Percentiles rank a stretch among this genome's conserved stretches.
Conservation (phyloP, 1,140 invertebrate genomes). For the Coenobita brevimanus region DNA sequence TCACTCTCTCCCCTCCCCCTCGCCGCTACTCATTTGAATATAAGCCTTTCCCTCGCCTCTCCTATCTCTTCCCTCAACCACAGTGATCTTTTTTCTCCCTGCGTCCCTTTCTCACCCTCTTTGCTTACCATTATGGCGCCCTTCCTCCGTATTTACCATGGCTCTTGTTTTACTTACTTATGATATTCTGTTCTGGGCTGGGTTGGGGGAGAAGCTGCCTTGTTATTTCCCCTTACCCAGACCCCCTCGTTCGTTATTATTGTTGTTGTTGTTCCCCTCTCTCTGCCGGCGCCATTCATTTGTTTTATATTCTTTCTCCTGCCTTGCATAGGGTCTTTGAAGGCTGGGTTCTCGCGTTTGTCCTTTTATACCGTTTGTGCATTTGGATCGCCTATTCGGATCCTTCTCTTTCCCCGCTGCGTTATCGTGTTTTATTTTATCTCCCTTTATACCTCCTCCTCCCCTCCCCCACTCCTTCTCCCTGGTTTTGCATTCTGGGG, state of each 20-base stretch:
- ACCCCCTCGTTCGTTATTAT: neutral
- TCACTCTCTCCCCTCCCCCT: too few species aligned
- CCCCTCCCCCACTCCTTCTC: neutral
- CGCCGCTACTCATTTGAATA: conserved; percentile 30
- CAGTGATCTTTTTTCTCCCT: conserved; percentile 26
- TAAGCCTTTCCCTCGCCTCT: conserved; percentile 38
- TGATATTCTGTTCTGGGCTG: neutral
- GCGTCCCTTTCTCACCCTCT: conserved; percentile 50
- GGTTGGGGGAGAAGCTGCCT: too few species aligned
- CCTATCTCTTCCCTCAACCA: conserved; percentile 8
- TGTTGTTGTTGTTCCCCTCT: neutral
- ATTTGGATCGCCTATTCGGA: neutral
- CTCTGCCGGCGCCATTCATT: neutral
- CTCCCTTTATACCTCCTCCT: neutral
- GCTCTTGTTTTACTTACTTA: conserved; percentile 30
- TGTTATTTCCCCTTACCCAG: too few species aligned
- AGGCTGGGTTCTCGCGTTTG: neutral
- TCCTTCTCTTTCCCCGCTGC: neutral
- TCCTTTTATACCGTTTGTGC: neutral
- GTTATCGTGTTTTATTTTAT: neutral
- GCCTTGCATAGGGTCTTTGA: neutral
- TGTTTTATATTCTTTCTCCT: neutral
- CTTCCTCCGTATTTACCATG: conserved; percentile 28
- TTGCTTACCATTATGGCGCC: conserved; percentile 32
- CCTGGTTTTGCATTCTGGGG: neutral